Evolutionary conservation across 1,140 invertebrate species (phyloP).

Genomic region (Calephelis virginiensis): DNA sequence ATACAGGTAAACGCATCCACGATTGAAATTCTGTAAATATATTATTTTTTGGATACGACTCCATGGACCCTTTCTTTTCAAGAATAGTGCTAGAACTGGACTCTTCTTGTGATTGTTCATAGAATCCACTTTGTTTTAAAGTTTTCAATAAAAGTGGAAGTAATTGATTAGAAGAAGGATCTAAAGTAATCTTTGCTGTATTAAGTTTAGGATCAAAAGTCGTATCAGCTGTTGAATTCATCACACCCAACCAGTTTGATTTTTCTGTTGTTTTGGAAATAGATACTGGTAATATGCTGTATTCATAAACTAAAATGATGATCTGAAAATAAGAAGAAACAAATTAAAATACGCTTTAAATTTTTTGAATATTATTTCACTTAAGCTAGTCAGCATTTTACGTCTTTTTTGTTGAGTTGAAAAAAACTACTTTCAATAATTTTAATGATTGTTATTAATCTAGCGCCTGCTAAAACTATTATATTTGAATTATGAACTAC

Average conservation of each 20-base stretch:
- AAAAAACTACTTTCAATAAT: too few species aligned
- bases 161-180: slow-evolving; percentile 47
- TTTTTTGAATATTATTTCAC: neutral
- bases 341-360: slow-evolving; percentile 7
- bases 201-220: slow-evolving; percentile 41
- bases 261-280: slow-evolving; percentile 31
- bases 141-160: slow-evolving; percentile 56
- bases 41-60: slow-evolving; percentile 41
- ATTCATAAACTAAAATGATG: slow-evolving; percentile 55
- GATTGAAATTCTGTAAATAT: slow-evolving; percentile 45
- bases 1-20: slow-evolving; percentile 47
- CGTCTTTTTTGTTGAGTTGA: too few species aligned
- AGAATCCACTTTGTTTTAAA: slow-evolving; percentile 46
- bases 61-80: slow-evolving; percentile 35
- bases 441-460: neutral
- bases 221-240: slow-evolving; percentile 42
- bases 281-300: slow-evolving; percentile 36
- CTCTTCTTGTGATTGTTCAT: slow-evolving; percentile 46
- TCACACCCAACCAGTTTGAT: slow-evolving; percentile 47
- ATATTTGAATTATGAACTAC: too few species aligned
- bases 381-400: too few species aligned
- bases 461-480: neutral
- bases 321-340: slow-evolving; percentile 45
- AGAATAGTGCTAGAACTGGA: slow-evolving; percentile 35
- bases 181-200: slow-evolving; percentile 46